Percentiles rank a stretch among this genome's conserved stretches.
Conservation (phyloP, 2,113 vertebrate genomes). For the Callipepla californica region DNA sequence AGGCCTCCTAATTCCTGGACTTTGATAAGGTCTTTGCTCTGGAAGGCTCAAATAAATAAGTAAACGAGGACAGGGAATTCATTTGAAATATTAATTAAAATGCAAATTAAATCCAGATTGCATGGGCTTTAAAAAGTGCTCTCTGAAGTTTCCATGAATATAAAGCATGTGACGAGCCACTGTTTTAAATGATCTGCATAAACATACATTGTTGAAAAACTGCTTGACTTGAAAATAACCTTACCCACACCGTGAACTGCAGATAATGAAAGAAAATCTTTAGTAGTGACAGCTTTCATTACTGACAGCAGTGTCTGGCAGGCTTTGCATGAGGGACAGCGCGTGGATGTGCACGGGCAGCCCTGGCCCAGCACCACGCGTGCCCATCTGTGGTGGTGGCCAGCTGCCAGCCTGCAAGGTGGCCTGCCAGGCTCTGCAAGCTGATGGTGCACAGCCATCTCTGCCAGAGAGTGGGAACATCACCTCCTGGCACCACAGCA, state of each 20-base stretch:
- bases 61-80: conserved; percentile 42
- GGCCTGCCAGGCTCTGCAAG: fast-evolving
- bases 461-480: not conserved
- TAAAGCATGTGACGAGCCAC: conserved; percentile 64
- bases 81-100: conserved; percentile 82
- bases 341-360: fast-evolving
- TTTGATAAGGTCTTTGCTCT: conserved; percentile 43
- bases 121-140: conserved; percentile 62
- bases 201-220: conserved; percentile 42
- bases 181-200: conserved; percentile 57
- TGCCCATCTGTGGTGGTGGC: conserved; percentile 38
- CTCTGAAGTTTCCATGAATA: conserved; percentile 72
- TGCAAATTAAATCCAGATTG: conserved; percentile 75
- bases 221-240: conserved; percentile 63
- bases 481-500: fast-evolving
- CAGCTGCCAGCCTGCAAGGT: not conserved
- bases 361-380: not conserved
- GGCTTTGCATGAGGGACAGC: not conserved
- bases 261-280: not conserved
- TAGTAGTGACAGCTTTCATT: not conserved
- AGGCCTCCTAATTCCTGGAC: conserved; percentile 19
- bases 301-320: fast-evolving
- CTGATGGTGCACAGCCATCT: fast-evolving
- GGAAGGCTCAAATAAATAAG: conserved; percentile 56
- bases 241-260: not conserved